Percentiles rank a stretch among this genome's conserved stretches.
phyloP scores from a whole-genome alignment of 2,113 vertebrate species.

The Montifringilla adamsi region DNA sequence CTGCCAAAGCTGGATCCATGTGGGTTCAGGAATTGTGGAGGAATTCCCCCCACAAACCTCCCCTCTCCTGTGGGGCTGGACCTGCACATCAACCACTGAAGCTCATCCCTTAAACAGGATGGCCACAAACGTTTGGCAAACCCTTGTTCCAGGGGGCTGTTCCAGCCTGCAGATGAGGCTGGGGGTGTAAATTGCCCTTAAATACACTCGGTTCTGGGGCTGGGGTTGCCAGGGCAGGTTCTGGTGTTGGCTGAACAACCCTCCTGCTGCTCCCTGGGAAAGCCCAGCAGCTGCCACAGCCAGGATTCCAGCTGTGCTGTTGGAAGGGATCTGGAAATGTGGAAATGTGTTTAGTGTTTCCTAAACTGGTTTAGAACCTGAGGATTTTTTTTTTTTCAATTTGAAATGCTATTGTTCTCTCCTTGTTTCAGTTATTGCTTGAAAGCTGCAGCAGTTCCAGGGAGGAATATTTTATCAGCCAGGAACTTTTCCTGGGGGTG shows the following conservation, averaged over 20 bases:
- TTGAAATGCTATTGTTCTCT: background rate
- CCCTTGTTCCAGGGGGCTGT: background rate
- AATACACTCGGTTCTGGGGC: no score
- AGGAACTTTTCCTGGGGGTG: no score
- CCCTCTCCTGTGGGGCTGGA: background rate
- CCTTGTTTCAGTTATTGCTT: no score
- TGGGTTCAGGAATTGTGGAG: background rate
- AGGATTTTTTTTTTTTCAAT: no score
- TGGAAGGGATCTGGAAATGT: background rate
- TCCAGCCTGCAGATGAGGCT: no score
- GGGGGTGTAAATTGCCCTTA: background rate
- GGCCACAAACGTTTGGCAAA: background rate
- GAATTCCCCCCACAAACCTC: background rate
- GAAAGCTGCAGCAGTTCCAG: background rate
- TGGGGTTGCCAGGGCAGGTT: background rate
- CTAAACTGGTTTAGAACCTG: background rate
- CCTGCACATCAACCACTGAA: accelerated
- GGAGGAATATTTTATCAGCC: background rate
- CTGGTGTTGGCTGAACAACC: no score
- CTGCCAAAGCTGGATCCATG: background rate
- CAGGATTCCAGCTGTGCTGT: background rate
- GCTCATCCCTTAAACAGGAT: background rate
- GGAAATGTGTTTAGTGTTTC: background rate
- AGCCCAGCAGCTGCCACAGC: background rate
- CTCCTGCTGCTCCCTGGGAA: background rate